Percentiles rank a stretch among this genome's conserved stretches.
phyloP scores from a whole-genome alignment of 2,113 vertebrate species.

The Cricetomys ansorgei region DNA sequence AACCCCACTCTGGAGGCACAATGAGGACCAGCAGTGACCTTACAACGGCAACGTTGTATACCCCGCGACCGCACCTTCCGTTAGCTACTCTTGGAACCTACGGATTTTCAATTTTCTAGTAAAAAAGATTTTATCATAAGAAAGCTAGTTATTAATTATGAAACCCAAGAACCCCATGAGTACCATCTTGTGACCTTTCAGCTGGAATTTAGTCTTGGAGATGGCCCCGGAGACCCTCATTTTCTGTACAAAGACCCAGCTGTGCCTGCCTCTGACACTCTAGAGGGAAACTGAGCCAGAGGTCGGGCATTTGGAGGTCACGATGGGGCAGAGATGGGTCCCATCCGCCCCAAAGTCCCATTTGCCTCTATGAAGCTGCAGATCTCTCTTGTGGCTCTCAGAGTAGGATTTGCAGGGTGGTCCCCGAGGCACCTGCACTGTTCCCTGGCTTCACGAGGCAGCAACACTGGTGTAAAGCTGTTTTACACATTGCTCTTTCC shows the following conservation, averaged over 20 bases:
- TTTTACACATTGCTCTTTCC: not conserved
- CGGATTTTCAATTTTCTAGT: not conserved
- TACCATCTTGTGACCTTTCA: not conserved
- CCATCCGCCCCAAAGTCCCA: fast-evolving
- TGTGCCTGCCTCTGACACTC: not conserved
- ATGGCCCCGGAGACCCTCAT: not conserved
- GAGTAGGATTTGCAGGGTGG: fast-evolving
- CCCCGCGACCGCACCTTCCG: not conserved
- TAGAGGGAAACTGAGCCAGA: not conserved
- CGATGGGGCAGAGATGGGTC: not conserved
- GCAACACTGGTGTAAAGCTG: not conserved
- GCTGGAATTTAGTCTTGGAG: not conserved
- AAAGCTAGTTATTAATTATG: not conserved
- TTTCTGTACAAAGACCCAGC: not conserved
- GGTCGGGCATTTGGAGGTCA: not conserved
- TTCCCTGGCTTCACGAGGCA: not conserved
- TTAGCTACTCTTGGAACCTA: not conserved
- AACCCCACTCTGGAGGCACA: not conserved
- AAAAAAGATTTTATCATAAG: not conserved
- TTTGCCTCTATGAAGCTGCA: not conserved
- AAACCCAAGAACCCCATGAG: not conserved
- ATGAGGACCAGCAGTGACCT: not conserved
- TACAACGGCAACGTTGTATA: fast-evolving
- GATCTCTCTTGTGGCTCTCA: fast-evolving
- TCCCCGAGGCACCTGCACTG: not conserved